Percentiles rank a stretch among this genome's conserved stretches.
Evolutionary conservation across 2,888 invertebrate genomes (phyloP).

Genomic region (Mongoloraphidia duomilia): DNA sequence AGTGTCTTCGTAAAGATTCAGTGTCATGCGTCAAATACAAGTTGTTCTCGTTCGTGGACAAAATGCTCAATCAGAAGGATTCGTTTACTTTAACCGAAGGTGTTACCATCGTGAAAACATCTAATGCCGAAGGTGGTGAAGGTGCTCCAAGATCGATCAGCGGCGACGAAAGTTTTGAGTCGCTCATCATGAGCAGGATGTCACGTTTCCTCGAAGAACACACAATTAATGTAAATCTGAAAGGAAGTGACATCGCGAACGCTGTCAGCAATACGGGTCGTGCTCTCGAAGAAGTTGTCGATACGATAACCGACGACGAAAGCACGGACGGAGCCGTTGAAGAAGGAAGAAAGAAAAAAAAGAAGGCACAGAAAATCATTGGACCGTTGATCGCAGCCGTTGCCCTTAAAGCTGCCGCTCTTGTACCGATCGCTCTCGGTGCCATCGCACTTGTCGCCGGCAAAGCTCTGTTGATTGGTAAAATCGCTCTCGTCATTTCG

Average conservation of each 20-base stretch:
- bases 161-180: conserved; percentile 50
- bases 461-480: conserved; percentile 71
- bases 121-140: conserved; percentile 47
- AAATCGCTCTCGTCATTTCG: conserved; percentile 69
- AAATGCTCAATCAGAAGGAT: conserved; percentile 67
- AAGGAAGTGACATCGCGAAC: conserved; percentile 69
- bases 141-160: conserved; percentile 61
- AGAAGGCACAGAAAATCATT: conserved; percentile 64
- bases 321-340: conserved; percentile 39
- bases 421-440: conserved; percentile 64
- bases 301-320: conserved; percentile 44
- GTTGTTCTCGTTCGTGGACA: conserved; percentile 74
- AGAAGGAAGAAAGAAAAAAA: conserved; percentile 66
- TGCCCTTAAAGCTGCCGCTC: conserved; percentile 63
- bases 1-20: conserved; percentile 70
- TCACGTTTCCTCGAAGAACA: conserved; percentile 66
- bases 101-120: conserved; percentile 66
- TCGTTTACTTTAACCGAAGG: conserved; percentile 68
- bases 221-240: conserved; percentile 69
- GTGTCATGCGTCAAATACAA: conserved; percentile 77
- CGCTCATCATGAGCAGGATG: conserved; percentile 48
- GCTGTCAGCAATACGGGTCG: conserved; percentile 68
- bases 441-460: conserved; percentile 75
- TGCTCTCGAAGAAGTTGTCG: conserved; percentile 59
- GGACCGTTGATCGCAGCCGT: conserved; percentile 62